A percentile compares a stretch with the other conserved stretches of the same genome.
Evolutionary conservation across 53 echinoderm and acorn worm genomes (phyloP).

Genomic region (Hippasteria phrygiana): DNA sequence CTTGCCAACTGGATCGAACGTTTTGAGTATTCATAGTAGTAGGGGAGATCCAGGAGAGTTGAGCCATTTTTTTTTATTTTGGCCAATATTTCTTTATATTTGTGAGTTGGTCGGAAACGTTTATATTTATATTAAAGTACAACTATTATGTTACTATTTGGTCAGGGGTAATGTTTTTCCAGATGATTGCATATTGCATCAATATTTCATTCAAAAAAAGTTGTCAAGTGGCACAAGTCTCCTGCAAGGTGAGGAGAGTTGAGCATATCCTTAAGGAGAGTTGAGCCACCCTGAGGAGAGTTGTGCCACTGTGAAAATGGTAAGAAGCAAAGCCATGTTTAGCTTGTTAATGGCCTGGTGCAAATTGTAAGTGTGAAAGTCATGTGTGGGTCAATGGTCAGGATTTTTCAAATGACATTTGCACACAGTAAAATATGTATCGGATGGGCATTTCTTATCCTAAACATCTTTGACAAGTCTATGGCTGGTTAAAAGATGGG

Average conservation of each 20-base stretch:
- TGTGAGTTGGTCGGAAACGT: conserved; percentile 16
- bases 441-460: conserved; percentile 18
- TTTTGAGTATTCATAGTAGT: too few relatives aligned
- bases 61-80: not conserved
- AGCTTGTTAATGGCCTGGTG: conserved; percentile 43
- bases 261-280: conserved; percentile 67
- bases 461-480: conserved; percentile 17
- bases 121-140: conserved; percentile 7
- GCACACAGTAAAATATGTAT: conserved; percentile 27
- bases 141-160: conserved; percentile 33
- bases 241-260: conserved; percentile 68
- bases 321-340: conserved; percentile 45
- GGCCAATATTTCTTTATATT: conserved; percentile 26
- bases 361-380: conserved; percentile 29
- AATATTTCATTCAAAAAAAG: conserved; percentile 33
- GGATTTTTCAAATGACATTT: conserved; percentile 9
- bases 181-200: conserved; percentile 32
- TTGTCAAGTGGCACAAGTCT: conserved; percentile 64
- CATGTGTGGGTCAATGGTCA: conserved; percentile 6
- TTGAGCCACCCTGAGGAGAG: conserved; percentile 66
- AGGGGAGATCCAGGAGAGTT: too few relatives aligned
- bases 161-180: conserved; percentile 8
- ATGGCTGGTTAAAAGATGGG: conserved; percentile 16
- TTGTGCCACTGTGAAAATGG: conserved; percentile 42
- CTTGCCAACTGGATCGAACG: too few relatives aligned